Evolutionary conservation across 2,797 vertebrate genomes (phyloP).

Genomic region (Coregonus sp.): DNA sequence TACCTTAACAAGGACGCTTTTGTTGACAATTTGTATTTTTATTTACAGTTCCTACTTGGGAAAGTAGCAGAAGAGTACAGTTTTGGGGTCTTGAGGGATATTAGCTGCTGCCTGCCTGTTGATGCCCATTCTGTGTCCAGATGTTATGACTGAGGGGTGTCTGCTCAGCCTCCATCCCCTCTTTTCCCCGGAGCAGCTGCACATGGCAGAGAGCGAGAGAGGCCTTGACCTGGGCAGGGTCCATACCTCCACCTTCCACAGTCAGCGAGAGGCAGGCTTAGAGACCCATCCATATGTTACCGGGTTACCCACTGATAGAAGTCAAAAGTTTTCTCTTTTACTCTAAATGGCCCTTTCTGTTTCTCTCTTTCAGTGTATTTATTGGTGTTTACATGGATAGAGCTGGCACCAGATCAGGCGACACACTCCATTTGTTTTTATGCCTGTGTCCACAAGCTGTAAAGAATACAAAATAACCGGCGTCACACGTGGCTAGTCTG

Average conservation of each 20-base stretch:
- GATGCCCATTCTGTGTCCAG: slow-evolving; percentile 45
- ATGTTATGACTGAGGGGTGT: slow-evolving; percentile 56
- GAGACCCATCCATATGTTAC: background rate
- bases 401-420: slow-evolving; percentile 28
- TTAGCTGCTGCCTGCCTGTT: slow-evolving; percentile 43
- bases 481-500: slow-evolving; percentile 56
- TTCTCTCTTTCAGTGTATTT: slow-evolving; percentile 13
- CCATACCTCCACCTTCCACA: slow-evolving; percentile 17
- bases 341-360: slow-evolving; percentile 9
- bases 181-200: slow-evolving; percentile 58
- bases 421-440: slow-evolving; percentile 27
- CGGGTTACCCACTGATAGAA: background rate
- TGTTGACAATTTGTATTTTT: slow-evolving; percentile 50
- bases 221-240: slow-evolving; percentile 17
- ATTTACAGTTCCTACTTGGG: slow-evolving; percentile 47
- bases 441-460: slow-evolving; percentile 46
- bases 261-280: background rate
- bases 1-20: slow-evolving; percentile 16
- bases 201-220: slow-evolving; percentile 30
- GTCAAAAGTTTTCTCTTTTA: too few species aligned
- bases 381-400: slow-evolving; percentile 13
- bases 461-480: slow-evolving; percentile 55
- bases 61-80: slow-evolving; percentile 43
- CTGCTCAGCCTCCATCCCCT: slow-evolving; percentile 31
- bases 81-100: slow-evolving; percentile 22